phyloP scores from a whole-genome alignment of 2,113 vertebrate species.

The Antigone vipio region DNA sequence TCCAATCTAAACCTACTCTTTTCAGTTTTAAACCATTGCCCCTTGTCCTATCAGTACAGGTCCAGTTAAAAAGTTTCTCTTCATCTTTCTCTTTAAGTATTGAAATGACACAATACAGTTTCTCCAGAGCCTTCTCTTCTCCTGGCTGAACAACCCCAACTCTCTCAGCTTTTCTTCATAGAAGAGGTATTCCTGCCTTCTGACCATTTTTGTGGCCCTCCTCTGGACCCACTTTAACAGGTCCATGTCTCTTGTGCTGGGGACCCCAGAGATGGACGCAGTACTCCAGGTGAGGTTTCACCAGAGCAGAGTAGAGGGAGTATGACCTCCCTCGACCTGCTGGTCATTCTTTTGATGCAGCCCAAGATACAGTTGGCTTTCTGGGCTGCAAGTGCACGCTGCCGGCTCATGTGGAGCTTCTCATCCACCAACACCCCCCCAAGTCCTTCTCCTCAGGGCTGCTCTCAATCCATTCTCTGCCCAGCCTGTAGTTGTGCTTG shows the following conservation, averaged over 20 bases:
- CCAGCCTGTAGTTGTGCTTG: not conserved
- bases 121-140: not conserved
- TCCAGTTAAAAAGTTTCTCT: not conserved
- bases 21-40: not conserved
- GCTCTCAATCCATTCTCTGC: not conserved
- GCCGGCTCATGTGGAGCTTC: not conserved
- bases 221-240: not conserved
- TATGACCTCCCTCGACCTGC: accelerated
- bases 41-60: not conserved
- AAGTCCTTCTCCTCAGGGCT: not conserved
- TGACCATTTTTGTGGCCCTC: not conserved
- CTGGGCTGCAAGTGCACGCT: accelerated
- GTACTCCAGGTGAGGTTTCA: not conserved
- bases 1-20: not conserved
- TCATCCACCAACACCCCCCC: not conserved
- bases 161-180: not conserved
- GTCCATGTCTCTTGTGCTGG: not conserved
- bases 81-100: not conserved
- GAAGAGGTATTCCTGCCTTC: not conserved
- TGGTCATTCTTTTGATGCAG: not conserved
- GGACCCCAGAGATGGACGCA: not conserved
- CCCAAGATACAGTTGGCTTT: not conserved
- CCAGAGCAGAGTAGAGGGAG: not conserved
- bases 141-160: accelerated
- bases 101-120: not conserved